Conservation (phyloP, 1,140 invertebrate species). For the Acromyrmex echinatior region DNA sequence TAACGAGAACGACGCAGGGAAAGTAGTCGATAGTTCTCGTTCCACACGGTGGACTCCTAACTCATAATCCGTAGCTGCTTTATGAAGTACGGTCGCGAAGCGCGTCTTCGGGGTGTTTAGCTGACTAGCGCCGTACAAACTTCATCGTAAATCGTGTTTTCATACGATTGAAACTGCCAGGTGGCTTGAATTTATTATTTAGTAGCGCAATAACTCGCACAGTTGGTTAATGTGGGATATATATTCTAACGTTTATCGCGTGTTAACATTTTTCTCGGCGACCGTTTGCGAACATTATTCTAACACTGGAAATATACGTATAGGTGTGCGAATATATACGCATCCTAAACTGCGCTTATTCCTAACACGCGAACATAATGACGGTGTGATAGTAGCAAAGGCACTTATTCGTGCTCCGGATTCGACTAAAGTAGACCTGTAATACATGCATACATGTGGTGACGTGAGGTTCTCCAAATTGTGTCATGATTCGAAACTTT, state of each 20-base stretch:
- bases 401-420: not conserved
- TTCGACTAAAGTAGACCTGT: not conserved
- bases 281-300: slow-evolving; percentile 31
- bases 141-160: slow-evolving; percentile 9
- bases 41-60: slow-evolving; percentile 21
- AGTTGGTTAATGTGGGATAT: slow-evolving; percentile 14
- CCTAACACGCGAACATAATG: slow-evolving; percentile 9
- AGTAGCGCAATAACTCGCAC: not conserved
- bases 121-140: not conserved
- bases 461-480: not conserved
- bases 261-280: slow-evolving; percentile 4
- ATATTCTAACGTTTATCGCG: slow-evolving; percentile 21
- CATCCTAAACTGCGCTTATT: not conserved
- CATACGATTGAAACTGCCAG: slow-evolving; percentile 16
- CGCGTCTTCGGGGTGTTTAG: slow-evolving; percentile 37
- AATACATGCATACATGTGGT: not conserved
- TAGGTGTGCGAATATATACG: not conserved
- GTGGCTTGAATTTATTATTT: slow-evolving; percentile 39
- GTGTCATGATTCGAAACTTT: not conserved
- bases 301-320: not conserved
- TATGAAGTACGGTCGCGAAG: slow-evolving; percentile 1
- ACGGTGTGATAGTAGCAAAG: not conserved
- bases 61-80: slow-evolving; percentile 30
- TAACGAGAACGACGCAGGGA: slow-evolving; percentile 36
- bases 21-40: slow-evolving; percentile 40